Percentiles rank a stretch among this genome's conserved stretches.
phyloP scores from a whole-genome alignment of 2,797 vertebrate species.

The Tachyglossus aculeatus region DNA sequence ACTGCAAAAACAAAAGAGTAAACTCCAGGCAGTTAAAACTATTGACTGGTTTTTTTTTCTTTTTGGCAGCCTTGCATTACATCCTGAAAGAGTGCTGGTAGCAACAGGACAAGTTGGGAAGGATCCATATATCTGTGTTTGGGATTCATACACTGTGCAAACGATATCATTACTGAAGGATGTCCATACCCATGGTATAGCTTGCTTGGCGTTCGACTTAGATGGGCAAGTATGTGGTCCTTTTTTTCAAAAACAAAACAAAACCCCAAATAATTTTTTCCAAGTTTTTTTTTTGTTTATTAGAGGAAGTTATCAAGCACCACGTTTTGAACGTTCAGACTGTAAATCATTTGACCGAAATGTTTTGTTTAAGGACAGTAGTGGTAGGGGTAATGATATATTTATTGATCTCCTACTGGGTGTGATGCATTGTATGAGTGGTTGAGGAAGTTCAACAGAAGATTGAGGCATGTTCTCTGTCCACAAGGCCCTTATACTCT shows the following conservation, averaged over 20 bases:
- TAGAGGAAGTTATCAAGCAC: constrained; percentile 10
- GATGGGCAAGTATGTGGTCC: constrained; percentile 90
- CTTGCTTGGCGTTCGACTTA: constrained; percentile 95
- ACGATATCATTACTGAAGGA: constrained; percentile 96
- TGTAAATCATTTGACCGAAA: neutral
- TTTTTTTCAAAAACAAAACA: too few species aligned
- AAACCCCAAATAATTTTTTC: too few species aligned
- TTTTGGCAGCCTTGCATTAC: constrained; percentile 89
- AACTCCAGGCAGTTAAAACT: constrained; percentile 1
- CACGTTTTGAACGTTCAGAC: neutral
- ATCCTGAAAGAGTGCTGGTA: constrained; percentile 95
- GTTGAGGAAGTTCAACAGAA: too few species aligned
- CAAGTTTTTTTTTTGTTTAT: constrained; percentile 8
- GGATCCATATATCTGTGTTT: constrained; percentile 96
- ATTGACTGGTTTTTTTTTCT: constrained; percentile 27
- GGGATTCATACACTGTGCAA: constrained; percentile 97
- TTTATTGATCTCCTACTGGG: too few species aligned
- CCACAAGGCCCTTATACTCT: too few species aligned
- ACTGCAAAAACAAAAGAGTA: constrained; percentile 10
- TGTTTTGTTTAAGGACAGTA: constrained; percentile 33
- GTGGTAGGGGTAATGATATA: too few species aligned
- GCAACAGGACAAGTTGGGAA: constrained; percentile 98
- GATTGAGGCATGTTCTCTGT: too few species aligned
- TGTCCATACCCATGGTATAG: constrained; percentile 93
- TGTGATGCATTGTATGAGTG: too few species aligned